Percentiles rank a stretch among this genome's conserved stretches.
Evolutionary conservation across 2,113 vertebrate species (phyloP).

Genomic region (Scortum barcoo): DNA sequence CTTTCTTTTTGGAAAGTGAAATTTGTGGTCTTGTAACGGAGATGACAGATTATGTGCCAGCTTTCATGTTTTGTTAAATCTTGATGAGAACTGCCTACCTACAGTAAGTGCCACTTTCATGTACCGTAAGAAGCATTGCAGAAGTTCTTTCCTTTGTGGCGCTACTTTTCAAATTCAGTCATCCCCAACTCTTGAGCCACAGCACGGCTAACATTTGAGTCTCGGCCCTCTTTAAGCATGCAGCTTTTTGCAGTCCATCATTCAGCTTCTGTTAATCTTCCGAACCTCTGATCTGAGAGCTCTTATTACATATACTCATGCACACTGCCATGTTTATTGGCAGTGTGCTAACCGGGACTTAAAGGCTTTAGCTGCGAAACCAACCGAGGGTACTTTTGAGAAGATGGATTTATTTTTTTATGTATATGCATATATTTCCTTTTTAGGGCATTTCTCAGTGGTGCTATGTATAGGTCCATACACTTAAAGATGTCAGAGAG

Average conservation of each 20-base stretch:
- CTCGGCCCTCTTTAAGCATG: slow-evolving; percentile 4
- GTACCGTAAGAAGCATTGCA: background rate
- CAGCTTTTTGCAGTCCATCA: slow-evolving; percentile 40
- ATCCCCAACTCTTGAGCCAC: background rate
- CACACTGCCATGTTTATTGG: slow-evolving; percentile 24
- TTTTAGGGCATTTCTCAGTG: background rate
- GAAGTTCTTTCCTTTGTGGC: background rate
- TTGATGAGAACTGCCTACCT: background rate
- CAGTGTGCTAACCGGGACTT: slow-evolving; percentile 24
- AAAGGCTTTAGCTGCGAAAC: slow-evolving; percentile 15
- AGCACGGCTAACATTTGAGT: background rate
- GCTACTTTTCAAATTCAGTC: background rate
- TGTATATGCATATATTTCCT: background rate
- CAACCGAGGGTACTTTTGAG: background rate
- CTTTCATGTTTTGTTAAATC: background rate
- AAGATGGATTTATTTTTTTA: background rate
- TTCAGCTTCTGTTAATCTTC: slow-evolving; percentile 51
- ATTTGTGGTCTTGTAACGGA: background rate
- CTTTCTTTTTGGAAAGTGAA: background rate
- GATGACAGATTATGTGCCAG: background rate
- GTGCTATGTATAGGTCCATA: background rate
- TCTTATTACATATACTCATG: slow-evolving; percentile 50
- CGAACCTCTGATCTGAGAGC: slow-evolving; percentile 50
- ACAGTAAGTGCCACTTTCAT: background rate
- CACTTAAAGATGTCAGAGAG: slow-evolving; percentile 17